These are phyloP conservation scores for Lutjanus argentimaculatus DNA, from an alignment of 2,797 vertebrate species.

Conservation along the genomic window DNA sequence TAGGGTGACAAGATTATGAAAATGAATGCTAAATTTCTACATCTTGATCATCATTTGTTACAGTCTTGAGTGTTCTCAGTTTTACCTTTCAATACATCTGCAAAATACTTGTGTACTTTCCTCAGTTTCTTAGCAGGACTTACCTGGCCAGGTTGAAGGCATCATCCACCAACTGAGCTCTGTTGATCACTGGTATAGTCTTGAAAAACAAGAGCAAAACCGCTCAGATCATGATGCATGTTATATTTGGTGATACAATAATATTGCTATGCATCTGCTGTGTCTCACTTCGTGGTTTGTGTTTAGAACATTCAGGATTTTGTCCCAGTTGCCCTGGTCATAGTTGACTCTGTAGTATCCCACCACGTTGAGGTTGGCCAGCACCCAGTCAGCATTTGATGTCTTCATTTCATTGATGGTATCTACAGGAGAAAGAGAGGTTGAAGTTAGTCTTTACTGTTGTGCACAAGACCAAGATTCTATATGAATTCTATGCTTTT, in stretches of 20 bases:
- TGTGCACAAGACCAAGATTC: neutral
- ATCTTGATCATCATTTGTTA: neutral
- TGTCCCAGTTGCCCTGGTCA: constrained; percentile 89
- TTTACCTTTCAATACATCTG: neutral
- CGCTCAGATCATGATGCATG: neutral
- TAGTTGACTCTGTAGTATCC: constrained; percentile 97
- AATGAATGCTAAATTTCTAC: neutral
- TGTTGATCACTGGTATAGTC: constrained; percentile 90
- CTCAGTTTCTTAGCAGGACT: constrained; percentile 29
- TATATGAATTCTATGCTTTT: neutral
- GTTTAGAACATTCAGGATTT: constrained; percentile 77
- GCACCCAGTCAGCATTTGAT: constrained; percentile 73
- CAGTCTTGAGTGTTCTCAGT: neutral
- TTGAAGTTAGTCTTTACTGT: neutral
- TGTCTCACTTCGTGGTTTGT: constrained; percentile 56
- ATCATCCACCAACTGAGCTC: constrained; percentile 93
- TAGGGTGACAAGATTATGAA: constrained; percentile 1
- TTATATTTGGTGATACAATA: neutral
- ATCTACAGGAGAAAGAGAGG: constrained; percentile 27
- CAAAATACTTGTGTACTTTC: neutral
- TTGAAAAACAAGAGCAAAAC: constrained; percentile 60
- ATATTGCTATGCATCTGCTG: neutral
- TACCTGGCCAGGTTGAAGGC: constrained; percentile 96
- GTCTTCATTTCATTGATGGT: rapidly evolving
- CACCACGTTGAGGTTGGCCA: constrained; percentile 88